Conservation (phyloP, 2,888 invertebrate genomes). For the Diabrotica balteata region DNA sequence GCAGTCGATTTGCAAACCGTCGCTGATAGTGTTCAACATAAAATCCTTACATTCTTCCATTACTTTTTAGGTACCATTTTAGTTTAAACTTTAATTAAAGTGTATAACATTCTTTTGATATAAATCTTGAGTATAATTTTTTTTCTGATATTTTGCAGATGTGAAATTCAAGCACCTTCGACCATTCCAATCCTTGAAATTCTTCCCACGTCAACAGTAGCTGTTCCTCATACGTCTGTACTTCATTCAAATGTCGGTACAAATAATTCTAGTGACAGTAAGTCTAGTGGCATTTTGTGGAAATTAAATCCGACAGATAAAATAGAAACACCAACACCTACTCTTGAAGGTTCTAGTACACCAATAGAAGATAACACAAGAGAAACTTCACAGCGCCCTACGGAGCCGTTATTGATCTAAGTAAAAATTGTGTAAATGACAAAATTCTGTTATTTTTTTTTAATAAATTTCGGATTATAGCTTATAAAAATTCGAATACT, state of each 20-base stretch:
- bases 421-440: too few species aligned
- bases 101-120: not conserved
- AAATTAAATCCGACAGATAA: not conserved
- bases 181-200: constrained; percentile 37
- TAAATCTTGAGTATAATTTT: not conserved
- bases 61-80: too few species aligned
- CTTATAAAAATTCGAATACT: too few species aligned
- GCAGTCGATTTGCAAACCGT: too few species aligned
- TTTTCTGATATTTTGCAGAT: constrained; percentile 21
- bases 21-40: too few species aligned
- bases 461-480: too few species aligned
- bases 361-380: not conserved
- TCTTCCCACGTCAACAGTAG: constrained; percentile 39
- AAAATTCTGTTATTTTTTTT: too few species aligned
- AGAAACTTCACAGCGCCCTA: constrained; percentile 1
- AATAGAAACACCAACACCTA: not conserved
- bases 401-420: not conserved
- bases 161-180: constrained; percentile 18
- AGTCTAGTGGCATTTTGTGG: not conserved
- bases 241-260: not conserved
- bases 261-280: too few species aligned
- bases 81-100: too few species aligned
- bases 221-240: not conserved
- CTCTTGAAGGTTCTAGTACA: constrained; percentile 2
- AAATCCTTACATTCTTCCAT: too few species aligned